Base-by-base conservation (phyloP, 2,797 vertebrate genomes). In the Mus minutoides region DNA sequence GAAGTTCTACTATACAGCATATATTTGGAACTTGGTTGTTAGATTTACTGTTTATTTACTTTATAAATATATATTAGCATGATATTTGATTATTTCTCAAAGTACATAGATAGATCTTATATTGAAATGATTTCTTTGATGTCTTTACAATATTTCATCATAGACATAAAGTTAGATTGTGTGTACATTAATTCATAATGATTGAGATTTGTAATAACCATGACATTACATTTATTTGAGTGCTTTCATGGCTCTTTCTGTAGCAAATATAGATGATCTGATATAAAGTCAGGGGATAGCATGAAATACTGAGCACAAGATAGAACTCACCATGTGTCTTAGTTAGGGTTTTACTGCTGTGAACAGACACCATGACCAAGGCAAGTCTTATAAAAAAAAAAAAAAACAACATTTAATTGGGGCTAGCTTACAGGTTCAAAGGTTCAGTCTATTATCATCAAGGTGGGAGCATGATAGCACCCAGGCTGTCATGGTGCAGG, bases 91-190 rank as follows among this genome's bases (percentile, higher is more conserved):
- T 94, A 87, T 75, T 3, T 43, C 9, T 86, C 78, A 87, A 87
- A 92, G 88, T 93, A 84, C 22, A 58, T 86, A 86, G 88, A 88
- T 95, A 84, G 76, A 89, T 84, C 96, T 96, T 89, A 79, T 26
- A 40, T 92, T 79, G 31, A 77, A 79, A 83, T 91, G 2, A 58
- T 71, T 88, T 94, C 67, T 79, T 93, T 96, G 56, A 46, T 94
- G 3, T 95, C 87, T 95, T 95, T 56, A 71, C 46, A 78, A 21
- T 54, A 88, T 92, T 94, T 92, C 7, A 46, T 86, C 73, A 79
- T 4, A 40, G 89, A 91, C 7, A n/a, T 77, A 91, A 97, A 93
- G 83, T 52, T 9, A 14, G 37, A 76, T 92, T 88, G 1, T n/a
- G 85, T 80, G 49, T 4, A 37, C 89, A 89, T 29, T 88, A 89